Base-by-base conservation (phyloP, 2,113 vertebrate genomes). In the Xiphophorus maculatus region DNA sequence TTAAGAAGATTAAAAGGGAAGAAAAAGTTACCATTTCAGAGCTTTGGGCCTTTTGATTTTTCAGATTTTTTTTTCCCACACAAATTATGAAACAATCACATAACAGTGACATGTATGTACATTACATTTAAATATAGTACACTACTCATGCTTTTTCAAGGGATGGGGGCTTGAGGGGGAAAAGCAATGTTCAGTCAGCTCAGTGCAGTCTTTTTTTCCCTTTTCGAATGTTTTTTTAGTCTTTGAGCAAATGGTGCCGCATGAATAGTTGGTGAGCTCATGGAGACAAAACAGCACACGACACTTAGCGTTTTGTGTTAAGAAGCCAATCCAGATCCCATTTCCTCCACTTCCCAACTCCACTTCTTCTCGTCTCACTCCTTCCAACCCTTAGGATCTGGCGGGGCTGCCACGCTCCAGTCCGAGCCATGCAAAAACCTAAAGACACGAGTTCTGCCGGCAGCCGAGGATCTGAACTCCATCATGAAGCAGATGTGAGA, bases 131-230 rank as follows among this genome's bases (percentile, higher is more conserved):
- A 87, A 93, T 85, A 91, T 88, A 91, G 69, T 90, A 95, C 92
- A 93, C 89, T 74, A 86, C 83, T 92, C 97, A 98, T 98, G 97
- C 97, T 94, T 92, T 92, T 92, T 83, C 82, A 63, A 79, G 82
- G 84, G 72, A 71, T 63, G 42, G 75, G 81, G 19, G 22, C 2
- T 11, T 12, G 35, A 11, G 87, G 82, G 14, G 17, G 17, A 7
- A 86, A 70, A 88, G 86, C 84, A 86, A 82, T 82, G 85, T 82
- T 84, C 85, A 81, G 82, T 84, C 85, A 81, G 82, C 76, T 85
- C 71, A 79, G 75, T 67, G 79, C 33, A 84, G 90, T 91, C 74
- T 74, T 64, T 74, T 64, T 77, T 81, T 73, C 63, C 25, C 25
- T 58, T n/a, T 58, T n/a, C 51, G 88, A 73, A 48, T 6, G 44